phyloP scores from a whole-genome alignment of 2,113 vertebrate species.

The Sula dactylatra region DNA sequence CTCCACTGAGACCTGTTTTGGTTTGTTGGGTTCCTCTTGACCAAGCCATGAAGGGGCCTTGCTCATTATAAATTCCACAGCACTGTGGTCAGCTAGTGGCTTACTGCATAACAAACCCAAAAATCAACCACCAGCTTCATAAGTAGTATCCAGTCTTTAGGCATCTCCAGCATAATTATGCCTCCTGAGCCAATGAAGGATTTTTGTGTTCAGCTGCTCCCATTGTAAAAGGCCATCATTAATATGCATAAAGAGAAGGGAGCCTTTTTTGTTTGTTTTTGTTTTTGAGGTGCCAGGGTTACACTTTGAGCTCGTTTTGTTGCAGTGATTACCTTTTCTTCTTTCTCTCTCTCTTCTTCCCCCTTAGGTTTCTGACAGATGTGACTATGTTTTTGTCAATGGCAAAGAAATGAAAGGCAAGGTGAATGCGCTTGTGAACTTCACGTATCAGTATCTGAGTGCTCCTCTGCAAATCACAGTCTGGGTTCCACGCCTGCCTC shows the following conservation, averaged over 20 bases:
- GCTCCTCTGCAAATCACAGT: conserved; percentile 87
- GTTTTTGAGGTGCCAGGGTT: not conserved
- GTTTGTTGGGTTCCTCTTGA: not conserved
- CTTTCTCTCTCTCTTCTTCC: not conserved
- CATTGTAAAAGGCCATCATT: not conserved
- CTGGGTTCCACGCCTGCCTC: conserved; percentile 93
- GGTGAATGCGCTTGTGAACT: conserved; percentile 86
- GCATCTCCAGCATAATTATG: not conserved
- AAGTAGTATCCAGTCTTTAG: not conserved
- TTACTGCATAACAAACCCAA: not conserved
- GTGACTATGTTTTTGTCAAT: conserved; percentile 94
- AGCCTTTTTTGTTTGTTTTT: not conserved
- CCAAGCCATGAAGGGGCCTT: not conserved
- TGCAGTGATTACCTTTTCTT: not conserved
- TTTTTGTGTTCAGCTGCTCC: not conserved
- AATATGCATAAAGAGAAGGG: not conserved
- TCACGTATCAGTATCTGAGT: conserved; percentile 88
- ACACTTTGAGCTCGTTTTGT: not conserved
- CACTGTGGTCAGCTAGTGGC: not conserved
- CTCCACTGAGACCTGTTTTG: not conserved
- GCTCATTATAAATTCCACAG: not conserved
- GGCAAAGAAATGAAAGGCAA: conserved; percentile 96
- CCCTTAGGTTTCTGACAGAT: conserved; percentile 89
- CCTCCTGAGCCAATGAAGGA: not conserved
- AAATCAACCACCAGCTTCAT: not conserved